A percentile compares a stretch with the other conserved stretches of the same genome.
Conservation (phyloP, 2,797 vertebrate genomes). For the Melanotaenia trifasciata region DNA sequence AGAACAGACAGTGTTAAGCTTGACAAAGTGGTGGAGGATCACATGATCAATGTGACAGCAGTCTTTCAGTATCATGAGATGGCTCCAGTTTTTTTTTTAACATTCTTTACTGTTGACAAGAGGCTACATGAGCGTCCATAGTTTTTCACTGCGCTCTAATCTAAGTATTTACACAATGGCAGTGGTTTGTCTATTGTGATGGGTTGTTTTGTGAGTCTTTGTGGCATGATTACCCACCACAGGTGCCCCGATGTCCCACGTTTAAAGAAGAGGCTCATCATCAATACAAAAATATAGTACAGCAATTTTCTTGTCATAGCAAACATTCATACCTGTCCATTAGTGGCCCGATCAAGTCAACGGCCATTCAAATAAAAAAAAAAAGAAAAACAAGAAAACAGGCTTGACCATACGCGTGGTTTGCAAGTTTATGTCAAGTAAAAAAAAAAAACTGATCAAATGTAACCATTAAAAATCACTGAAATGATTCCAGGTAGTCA, state of each 20-base stretch:
- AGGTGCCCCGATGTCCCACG: slow-evolving; percentile 14
- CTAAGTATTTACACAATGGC: slow-evolving; percentile 66
- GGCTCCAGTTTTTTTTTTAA: slow-evolving; percentile 30
- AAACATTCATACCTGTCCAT: slow-evolving; percentile 80
- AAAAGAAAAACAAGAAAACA: background rate
- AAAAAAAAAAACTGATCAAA: background rate
- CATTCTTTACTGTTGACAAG: background rate
- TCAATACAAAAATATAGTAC: slow-evolving; percentile 78
- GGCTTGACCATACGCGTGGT: slow-evolving; percentile 8
- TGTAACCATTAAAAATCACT: background rate
- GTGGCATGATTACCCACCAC: slow-evolving; percentile 8
- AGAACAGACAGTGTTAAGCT: slow-evolving; percentile 53
- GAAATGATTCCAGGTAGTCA: background rate
- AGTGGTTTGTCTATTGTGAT: slow-evolving; percentile 53
- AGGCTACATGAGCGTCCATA: slow-evolving; percentile 20
- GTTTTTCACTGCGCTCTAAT: slow-evolving; percentile 1
- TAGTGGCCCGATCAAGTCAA: slow-evolving; percentile 56
- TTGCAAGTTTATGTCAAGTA: slow-evolving; percentile 1
- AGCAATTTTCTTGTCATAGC: slow-evolving; percentile 76
- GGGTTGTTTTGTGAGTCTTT: slow-evolving; percentile 35
- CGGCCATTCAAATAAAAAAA: slow-evolving; percentile 45
- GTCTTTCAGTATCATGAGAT: slow-evolving; percentile 25
- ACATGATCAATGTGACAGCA: slow-evolving; percentile 43
- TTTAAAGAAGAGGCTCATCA: slow-evolving; percentile 49
- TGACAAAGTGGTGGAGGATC: slow-evolving; percentile 38